Base-by-base conservation (phyloP, 1,140 invertebrate species). In the Drosophila carrolli region DNA sequence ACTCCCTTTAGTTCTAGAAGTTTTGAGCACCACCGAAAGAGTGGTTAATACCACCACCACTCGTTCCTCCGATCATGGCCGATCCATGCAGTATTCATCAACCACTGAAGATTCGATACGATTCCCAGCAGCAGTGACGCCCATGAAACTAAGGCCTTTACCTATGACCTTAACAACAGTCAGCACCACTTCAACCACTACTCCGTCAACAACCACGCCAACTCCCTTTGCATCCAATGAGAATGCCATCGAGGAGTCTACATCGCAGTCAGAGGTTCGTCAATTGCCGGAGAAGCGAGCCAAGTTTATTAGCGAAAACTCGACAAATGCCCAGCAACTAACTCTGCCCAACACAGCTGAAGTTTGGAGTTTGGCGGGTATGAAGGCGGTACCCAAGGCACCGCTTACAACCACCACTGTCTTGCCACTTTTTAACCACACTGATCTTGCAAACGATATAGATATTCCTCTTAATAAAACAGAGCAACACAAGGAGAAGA, bases 301-400 rank as follows among this genome's bases (percentile, higher is more conserved):
- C 0, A 92, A 92, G 61, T 92, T 81, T 43, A 90, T 92, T 6
- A 84, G 70, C 41, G 89, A 91, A 10, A 92, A 92, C 53, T 81
- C 91, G n/a, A 91, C 91, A 7, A 92, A 88, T 75, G 75, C 79
- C 8, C 81, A 90, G 43, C 88, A 91, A 58, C 43, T 92, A 41
- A 72, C 72, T 23, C 35, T 91, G 29, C 91, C 91, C 5, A 86
- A 92, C 44, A 71, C 50, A 5, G 76, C 84, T 0, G 91, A 91
- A 29, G 88, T 81, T 1, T 92, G 91, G 91, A 84, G 84, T 40
- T 47, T 92, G 13, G 91, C 90, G 6, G 81, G 75, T 3, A 84
- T 92, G 90, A 91, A 90, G 75, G 58, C 67, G 19, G 61, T 90
- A 47, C 81, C 83, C 0, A 79, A 75, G 43, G 53, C 41, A 9